Conservation (phyloP, 2,113 vertebrate genomes). For the Myxocyprinus asiaticus region DNA sequence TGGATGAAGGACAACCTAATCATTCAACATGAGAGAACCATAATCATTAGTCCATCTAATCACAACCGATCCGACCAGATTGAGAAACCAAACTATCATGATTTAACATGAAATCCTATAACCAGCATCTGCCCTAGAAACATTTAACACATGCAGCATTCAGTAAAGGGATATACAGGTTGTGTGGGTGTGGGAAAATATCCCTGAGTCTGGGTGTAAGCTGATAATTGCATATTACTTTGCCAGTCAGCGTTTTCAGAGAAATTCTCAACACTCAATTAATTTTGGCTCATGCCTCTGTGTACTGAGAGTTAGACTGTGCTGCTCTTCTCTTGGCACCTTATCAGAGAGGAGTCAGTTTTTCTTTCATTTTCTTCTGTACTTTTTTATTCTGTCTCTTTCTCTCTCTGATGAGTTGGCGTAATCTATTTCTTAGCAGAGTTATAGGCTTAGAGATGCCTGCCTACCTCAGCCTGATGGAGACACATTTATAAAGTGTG, state of each 20-base stretch:
- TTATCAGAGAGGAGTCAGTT: slow-evolving; percentile 51
- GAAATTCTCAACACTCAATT: slow-evolving; percentile 45
- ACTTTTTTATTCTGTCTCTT: slow-evolving; percentile 29
- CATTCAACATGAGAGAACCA: slow-evolving; percentile 22
- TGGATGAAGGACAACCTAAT: slow-evolving; percentile 93
- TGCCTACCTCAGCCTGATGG: slow-evolving; percentile 63
- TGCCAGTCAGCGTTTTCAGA: slow-evolving; percentile 47
- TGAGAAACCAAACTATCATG: too few species aligned
- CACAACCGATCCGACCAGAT: background rate
- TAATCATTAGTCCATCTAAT: background rate
- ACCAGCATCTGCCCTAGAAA: background rate
- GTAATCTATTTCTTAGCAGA: slow-evolving; percentile 68
- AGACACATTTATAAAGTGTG: slow-evolving; percentile 55
- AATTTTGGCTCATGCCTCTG: slow-evolving; percentile 38
- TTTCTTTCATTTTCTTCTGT: slow-evolving; percentile 25
- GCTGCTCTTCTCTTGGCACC: slow-evolving; percentile 32
- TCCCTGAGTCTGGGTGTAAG: slow-evolving; percentile 51
- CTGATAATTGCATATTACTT: slow-evolving; percentile 45
- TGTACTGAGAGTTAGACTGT: slow-evolving; percentile 17
- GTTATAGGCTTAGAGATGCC: slow-evolving; percentile 69
- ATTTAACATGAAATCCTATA: slow-evolving; percentile 15
- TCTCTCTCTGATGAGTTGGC: slow-evolving; percentile 56
- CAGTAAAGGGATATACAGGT: slow-evolving; percentile 26
- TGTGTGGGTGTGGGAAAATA: slow-evolving; percentile 23
- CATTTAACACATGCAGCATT: slow-evolving; percentile 6